Conservation (phyloP, 2,888 invertebrate species). For the Dolichomitus sp. region DNA sequence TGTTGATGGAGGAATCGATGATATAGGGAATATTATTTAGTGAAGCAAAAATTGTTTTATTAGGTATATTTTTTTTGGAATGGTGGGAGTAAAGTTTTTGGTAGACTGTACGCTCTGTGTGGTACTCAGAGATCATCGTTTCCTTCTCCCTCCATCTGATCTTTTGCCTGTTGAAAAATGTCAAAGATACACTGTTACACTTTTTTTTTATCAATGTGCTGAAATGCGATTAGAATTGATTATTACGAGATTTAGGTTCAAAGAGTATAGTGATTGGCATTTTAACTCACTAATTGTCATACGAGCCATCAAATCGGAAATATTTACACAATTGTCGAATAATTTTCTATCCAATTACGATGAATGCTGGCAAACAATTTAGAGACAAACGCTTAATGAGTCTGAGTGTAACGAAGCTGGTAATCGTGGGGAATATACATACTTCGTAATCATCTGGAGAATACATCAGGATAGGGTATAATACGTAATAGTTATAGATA, state of each 20-base stretch:
- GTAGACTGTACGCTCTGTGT: no score
- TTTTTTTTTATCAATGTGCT: not conserved
- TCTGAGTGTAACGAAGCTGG: not conserved
- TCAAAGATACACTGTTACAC: no score
- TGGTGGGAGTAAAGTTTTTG: no score
- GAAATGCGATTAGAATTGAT: not conserved
- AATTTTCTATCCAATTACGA: not conserved
- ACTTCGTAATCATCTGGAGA: slow-evolving; percentile 10
- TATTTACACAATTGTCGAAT: not conserved
- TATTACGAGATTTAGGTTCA: not conserved
- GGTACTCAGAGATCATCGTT: no score
- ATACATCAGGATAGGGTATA: not conserved
- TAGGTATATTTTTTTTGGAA: no score
- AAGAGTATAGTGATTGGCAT: not conserved
- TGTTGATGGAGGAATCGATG: no score
- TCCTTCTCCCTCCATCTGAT: no score
- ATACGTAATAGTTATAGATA: no score
- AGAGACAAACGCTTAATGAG: not conserved
- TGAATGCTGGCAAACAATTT: not conserved
- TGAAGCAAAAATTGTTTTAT: no score
- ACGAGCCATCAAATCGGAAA: not conserved
- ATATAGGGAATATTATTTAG: no score
- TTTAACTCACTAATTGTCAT: not conserved
- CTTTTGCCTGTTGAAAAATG: no score
- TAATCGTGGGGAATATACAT: not conserved